phyloP scores from a whole-genome alignment of 2,888 invertebrate genomes.

The Eristalis intricaria region DNA sequence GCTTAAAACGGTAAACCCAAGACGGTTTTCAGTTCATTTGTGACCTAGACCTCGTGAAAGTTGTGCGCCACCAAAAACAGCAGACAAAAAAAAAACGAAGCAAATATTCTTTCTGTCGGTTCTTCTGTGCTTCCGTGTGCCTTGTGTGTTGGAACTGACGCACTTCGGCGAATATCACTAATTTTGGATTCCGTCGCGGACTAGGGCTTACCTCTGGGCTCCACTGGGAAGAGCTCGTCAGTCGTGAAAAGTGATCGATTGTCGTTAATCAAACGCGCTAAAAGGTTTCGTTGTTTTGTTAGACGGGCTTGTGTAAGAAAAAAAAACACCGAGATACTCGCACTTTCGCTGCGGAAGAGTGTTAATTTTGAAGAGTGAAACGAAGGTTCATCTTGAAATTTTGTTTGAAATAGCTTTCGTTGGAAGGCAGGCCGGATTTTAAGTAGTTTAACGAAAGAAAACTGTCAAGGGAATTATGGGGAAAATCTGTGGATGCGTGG shows the following conservation, averaged over 20 bases:
- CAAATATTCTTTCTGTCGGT: background rate
- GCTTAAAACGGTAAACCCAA: conserved; percentile 67
- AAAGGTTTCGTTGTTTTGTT: conserved; percentile 50
- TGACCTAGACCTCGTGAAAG: conserved; percentile 81
- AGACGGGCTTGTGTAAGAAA: conserved; percentile 17
- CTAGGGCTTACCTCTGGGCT: conserved; percentile 7
- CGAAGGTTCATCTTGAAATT: background rate
- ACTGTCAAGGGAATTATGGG: background rate
- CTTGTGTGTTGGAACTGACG: conserved; percentile 24
- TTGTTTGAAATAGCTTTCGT: background rate
- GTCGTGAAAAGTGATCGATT: conserved; percentile 49
- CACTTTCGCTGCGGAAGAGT: conserved; percentile 64
- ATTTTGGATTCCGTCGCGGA: background rate
- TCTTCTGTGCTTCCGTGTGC: conserved; percentile 13
- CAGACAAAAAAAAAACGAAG: conserved; percentile 11
- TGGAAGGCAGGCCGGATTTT: background rate
- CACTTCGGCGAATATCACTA: conserved; percentile 10
- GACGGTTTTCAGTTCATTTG: conserved; percentile 78
- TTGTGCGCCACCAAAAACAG: conserved; percentile 74
- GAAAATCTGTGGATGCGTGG: background rate
- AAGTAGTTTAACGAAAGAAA: background rate
- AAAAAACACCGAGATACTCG: conserved; percentile 18
- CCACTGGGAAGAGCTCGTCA: background rate
- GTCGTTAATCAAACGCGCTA: conserved; percentile 61
- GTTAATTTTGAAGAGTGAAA: conserved; percentile 63